Evolutionary conservation across 2,888 invertebrate genomes (phyloP), one percentile per base, ranked within the genome.

Genomic region (Cheilosia grossa): DNA sequence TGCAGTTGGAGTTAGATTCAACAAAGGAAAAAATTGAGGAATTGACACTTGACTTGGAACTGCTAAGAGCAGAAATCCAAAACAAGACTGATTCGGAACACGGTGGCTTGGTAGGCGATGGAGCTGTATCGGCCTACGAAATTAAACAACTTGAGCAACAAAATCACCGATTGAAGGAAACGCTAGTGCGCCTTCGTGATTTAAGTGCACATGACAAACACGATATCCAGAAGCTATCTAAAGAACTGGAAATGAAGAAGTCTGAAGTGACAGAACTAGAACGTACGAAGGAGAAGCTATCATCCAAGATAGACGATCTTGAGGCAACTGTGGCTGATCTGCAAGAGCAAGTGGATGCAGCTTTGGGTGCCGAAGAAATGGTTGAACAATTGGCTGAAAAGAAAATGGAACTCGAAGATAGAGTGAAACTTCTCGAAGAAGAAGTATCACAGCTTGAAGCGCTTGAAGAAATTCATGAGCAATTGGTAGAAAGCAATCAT

Each of bases 281-380:
- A 33, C 95, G 97, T 88, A 95, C 96, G 0, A 98, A 98, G 89
- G 98, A 98, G 91, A 97, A 97, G 92, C 93, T 98, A 0, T 96
- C 96, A 37, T 90, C 94, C 0, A 94, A 98, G 86, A 90, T 92
- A 0, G 96, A 96, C 88, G 96, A 97, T 90, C 93, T 98, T 92
- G 97, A 98, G 90, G 96, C 96, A 49, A 96, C 97, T 91, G 96
- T 98, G 85, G 95, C 96, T 0, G 98, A 99, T 92, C 94, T 99
- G 15, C 96, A 98, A 90, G 98, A 99, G 92, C 96, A 97, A 93
- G 96, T 99, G 73, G 99, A 99, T 93, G 98, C 99, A 6, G 98
- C 99, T 1, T 93, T 99, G 58, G 99, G 99, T 0, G 98, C 99
- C 5, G 99, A 99, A 92, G 98, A 99, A 93, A 99, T 99, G 99